Evolutionary conservation across 2,113 vertebrate species (phyloP).

Genomic region (Cnemophilus loriae): DNA sequence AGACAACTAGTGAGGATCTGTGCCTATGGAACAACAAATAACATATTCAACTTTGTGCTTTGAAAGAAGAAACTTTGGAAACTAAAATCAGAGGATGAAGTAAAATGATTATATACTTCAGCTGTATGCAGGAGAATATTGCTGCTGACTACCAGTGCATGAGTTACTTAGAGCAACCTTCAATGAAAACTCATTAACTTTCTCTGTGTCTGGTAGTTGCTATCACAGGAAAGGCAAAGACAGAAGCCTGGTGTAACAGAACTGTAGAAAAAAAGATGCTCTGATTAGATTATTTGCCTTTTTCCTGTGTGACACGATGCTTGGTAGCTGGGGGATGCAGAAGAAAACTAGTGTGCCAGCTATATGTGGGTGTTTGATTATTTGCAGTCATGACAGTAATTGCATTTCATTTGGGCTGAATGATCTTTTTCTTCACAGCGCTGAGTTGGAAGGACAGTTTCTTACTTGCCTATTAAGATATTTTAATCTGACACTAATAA

Average conservation of each 20-base stretch:
- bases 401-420: not conserved
- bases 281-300: not conserved
- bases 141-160: not conserved
- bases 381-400: not conserved
- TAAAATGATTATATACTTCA: not conserved
- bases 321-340: not conserved
- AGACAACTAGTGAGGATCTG: not conserved
- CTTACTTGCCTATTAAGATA: not conserved
- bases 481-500: not conserved
- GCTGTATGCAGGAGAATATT: not conserved
- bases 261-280: not conserved
- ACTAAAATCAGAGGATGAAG: not conserved
- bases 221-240: not conserved
- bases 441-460: not conserved
- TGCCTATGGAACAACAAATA: not conserved
- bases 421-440: not conserved
- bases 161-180: not conserved
- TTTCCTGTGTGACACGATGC: not conserved
- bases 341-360: not conserved
- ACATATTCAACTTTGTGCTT: not conserved
- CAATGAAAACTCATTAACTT: not conserved
- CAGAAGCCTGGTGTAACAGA: not conserved
- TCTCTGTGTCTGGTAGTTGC: not conserved
- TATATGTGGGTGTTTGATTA: not conserved
- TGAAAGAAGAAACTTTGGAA: not conserved